Conservation (phyloP, 2,113 vertebrate species). For the Psittacula cyanocephala region DNA sequence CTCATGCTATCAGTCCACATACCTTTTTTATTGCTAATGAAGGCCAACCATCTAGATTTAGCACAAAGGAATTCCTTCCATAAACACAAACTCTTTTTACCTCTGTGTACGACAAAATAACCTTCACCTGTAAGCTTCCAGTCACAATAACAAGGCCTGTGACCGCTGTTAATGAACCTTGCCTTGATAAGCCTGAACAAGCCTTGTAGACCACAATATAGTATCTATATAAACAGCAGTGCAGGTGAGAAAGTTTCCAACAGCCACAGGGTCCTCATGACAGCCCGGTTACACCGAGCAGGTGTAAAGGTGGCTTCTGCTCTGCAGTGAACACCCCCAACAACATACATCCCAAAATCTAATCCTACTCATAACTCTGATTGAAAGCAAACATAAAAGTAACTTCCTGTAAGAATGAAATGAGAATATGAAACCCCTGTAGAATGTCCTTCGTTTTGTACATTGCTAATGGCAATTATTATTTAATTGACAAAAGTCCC, state of each 20-base stretch:
- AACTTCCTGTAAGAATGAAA: neutral
- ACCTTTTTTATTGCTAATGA: neutral
- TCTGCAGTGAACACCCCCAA: neutral
- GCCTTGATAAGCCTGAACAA: neutral
- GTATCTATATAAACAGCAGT: neutral
- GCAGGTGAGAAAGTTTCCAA: neutral
- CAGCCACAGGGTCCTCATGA: neutral
- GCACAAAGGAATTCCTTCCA: neutral
- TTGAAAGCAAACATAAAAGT: neutral
- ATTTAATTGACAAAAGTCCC: neutral
- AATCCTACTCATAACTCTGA: neutral
- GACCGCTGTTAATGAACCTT: neutral
- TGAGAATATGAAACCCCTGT: neutral
- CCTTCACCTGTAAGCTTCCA: neutral
- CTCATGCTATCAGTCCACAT: neutral
- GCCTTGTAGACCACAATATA: neutral
- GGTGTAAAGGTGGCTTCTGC: neutral
- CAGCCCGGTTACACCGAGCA: neutral
- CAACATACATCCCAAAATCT: neutral
- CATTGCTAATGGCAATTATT: neutral
- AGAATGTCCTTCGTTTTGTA: neutral
- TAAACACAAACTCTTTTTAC: neutral
- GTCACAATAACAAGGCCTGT: neutral
- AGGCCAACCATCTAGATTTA: fast-evolving
- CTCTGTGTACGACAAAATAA: neutral